Evolutionary conservation across 1,140 invertebrate genomes (phyloP), one percentile per base, ranked within the genome.

Genomic region (Pogonus chalceus): DNA sequence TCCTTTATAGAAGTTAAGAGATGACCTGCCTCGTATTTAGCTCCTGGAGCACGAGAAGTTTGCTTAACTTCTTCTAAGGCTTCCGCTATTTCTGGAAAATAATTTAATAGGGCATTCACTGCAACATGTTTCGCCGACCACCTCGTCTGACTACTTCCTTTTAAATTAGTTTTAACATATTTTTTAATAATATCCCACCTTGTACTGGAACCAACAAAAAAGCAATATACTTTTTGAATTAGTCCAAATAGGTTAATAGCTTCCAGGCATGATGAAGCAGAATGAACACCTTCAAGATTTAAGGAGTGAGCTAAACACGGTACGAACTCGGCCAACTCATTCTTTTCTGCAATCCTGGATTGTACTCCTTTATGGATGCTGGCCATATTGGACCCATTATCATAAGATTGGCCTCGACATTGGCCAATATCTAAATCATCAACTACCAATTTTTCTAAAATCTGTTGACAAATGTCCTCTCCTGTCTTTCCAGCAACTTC

Each of bases 41-140:
- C 7, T 55, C 51, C 50, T 35, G 50, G 1, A 18, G 49, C 23
- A n/a, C n/a, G n/a, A n/a, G n/a, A n/a, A n/a, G n/a, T n/a, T n/a
- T n/a, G n/a, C n/a, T n/a, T n/a, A n/a, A n/a, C n/a, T n/a, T n/a
- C n/a, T n/a, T n/a, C n/a, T n/a, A 55, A 23, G 14, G 46, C 49
- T 55, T 55, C 21, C 2, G 16, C 53, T 21, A 51, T 20, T 55
- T 55, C 9, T 37, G 43, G 53, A 14, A 50, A 51, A 51, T 55
- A 50, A 51, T 55, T 55, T 55, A 55, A 55, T 23, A 55, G 48
- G 21, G 53, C 53, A 55, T 35, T 55, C 2, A 55, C 47, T 37
- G 49, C 49, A 20, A 24, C 21, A 48, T 54, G 52, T 51, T 55
- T 49, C 1, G 35, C 52, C 39, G 52, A 54, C 23, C 43, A 54